Conservation (phyloP, 2,888 invertebrate genomes). For the Ennomos fuscantarius region DNA sequence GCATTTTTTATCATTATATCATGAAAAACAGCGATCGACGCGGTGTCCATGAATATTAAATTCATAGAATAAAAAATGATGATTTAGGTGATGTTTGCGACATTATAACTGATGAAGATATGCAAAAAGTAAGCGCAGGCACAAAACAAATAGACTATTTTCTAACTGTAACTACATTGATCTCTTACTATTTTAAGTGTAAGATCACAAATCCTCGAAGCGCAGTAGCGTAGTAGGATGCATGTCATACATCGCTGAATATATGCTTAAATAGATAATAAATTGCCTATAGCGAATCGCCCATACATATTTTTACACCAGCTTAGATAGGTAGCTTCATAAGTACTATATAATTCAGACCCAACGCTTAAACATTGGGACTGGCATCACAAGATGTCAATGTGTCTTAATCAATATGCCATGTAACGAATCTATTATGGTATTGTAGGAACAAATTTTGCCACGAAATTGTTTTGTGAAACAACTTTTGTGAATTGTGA, state of each 20-base stretch:
- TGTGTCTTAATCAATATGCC: conserved; percentile 39
- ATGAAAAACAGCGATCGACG: no score
- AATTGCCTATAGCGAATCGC: conserved; percentile 46
- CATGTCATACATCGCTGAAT: conserved; percentile 27
- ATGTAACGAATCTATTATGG: conserved; percentile 43
- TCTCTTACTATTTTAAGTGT: no score
- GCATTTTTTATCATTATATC: no score
- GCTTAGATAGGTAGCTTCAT: conserved; percentile 76
- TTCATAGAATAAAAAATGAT: no score
- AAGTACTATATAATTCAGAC: conserved; percentile 58
- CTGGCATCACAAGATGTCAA: conserved; percentile 38
- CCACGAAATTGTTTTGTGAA: no score
- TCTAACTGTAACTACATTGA: no score
- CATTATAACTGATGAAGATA: no score
- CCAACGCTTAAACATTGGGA: conserved; percentile 51
- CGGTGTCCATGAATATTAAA: no score
- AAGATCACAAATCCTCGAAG: neutral
- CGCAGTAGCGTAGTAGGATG: conserved; percentile 15
- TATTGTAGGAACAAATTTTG: conserved; percentile 61
- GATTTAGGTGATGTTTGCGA: no score
- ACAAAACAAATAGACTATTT: no score
- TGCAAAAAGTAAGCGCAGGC: no score
- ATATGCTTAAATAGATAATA: conserved; percentile 47
- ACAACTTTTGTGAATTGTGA: no score
- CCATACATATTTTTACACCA: conserved; percentile 71